Evolutionary conservation across 2,888 invertebrate genomes (phyloP), one percentile per base, ranked within the genome.

Genomic region (Automeris io): DNA sequence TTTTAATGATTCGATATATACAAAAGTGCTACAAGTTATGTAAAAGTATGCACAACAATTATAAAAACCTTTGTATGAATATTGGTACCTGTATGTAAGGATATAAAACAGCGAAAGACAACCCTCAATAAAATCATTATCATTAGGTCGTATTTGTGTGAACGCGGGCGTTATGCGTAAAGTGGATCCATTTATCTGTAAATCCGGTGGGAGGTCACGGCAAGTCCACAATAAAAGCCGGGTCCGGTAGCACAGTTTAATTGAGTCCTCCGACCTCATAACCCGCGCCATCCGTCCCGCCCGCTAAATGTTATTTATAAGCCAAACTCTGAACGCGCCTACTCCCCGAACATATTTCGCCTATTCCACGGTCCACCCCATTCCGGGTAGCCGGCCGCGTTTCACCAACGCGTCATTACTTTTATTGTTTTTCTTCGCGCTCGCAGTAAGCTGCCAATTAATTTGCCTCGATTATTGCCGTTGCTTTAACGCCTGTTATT

Each of bases 231-330:
- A 78, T 79, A 78, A 81, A 80, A 78, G 71, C 75, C 61, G 78
- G 80, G 74, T 73, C 78, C 80, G 72, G 81, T 73, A 79, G 80
- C 80, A 70, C 77, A 70, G 71, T 83, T 85, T 85, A 85, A 85
- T 85, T 83, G 83, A 85, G 80, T 85, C 80, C 80, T 79, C 72
- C 79, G 78, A 83, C 83, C 83, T 83, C 81, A 83, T 83, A 83
- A 83, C 80, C 80, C 78, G 68, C 49, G 56, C 70, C 70, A 65
- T 70, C 66, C 72, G 69, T 70, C 65, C 75, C 72, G 57, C 75
- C 77, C 77, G 74, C 78, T 77, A 76, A 80, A 79, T 80, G 81
- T 82, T 83, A 83, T 83, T 83, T 83, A 82, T 81, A 80, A 78
- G 72, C 73, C 71, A 63, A 71, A 76, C 72, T 71, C 72, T 57